These are phyloP conservation scores for Oppia nitens DNA, from an alignment of 1,140 invertebrate genomes.

Conservation along the genomic window DNA sequence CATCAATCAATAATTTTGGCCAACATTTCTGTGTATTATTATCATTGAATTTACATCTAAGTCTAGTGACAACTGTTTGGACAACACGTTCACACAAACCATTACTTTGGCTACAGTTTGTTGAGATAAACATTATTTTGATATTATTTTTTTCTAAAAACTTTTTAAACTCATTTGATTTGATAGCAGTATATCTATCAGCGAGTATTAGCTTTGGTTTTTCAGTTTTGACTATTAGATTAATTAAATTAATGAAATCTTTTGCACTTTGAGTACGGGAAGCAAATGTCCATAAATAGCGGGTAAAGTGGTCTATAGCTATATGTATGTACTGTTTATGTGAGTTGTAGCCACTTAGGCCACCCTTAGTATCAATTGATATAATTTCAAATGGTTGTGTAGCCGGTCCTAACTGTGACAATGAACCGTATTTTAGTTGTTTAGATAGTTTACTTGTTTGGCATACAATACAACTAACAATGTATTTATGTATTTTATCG, in stretches of 20 bases:
- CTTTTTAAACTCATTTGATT: not conserved
- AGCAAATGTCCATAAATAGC: not conserved
- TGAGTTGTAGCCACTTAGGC: not conserved
- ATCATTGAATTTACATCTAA: constrained; percentile 12
- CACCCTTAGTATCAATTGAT: constrained; percentile 2
- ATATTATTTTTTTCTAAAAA: not conserved
- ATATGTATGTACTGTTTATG: constrained; percentile 3
- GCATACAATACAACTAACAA: not conserved
- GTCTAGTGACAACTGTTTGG: constrained; percentile 5
- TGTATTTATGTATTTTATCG: not conserved
- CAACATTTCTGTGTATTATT: not conserved
- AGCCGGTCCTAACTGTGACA: not conserved
- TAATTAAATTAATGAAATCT: constrained; percentile 9
- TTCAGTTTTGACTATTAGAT: not conserved
- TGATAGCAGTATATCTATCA: constrained; percentile 4
- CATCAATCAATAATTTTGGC: not conserved
- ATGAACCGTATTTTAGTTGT: not conserved
- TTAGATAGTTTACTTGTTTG: not conserved
- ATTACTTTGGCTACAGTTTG: not conserved
- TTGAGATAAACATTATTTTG: constrained; percentile 1
- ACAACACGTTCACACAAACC: constrained; percentile 11
- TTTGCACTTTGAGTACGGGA: constrained; percentile 1
- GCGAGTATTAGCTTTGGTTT: constrained; percentile 1
- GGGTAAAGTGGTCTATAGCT: constrained; percentile 7
- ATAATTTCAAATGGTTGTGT: not conserved